These are phyloP conservation scores for Xestia sexstrigata DNA, from an alignment of 2,888 invertebrate genomes.

Conservation along the genomic window DNA sequence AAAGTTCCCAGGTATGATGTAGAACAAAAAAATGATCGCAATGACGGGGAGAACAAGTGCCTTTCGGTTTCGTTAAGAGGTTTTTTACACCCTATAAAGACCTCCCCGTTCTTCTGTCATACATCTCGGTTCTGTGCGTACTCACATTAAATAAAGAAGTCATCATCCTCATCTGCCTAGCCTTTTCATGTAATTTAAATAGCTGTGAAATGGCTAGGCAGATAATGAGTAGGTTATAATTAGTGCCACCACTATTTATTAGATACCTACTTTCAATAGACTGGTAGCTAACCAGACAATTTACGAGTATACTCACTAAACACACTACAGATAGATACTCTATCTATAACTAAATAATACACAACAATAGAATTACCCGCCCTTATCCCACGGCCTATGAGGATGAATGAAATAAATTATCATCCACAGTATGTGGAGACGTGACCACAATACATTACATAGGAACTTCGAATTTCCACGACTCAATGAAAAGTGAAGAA, in stretches of 20 bases:
- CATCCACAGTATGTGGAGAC: conserved; percentile 53
- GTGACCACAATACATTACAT: conserved; percentile 51
- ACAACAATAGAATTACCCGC: conserved; percentile 40
- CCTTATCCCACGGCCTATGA: conserved; percentile 33
- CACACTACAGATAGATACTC: neutral
- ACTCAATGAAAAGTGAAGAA: conserved; percentile 29
- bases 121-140: too few species aligned
- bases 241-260: neutral
- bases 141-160: too few species aligned
- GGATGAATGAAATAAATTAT: conserved; percentile 57
- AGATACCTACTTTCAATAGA: neutral
- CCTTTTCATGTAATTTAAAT: too few species aligned
- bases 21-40: too few species aligned
- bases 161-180: too few species aligned
- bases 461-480: conserved; percentile 30
- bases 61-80: too few species aligned
- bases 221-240: too few species aligned
- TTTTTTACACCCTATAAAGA: too few species aligned
- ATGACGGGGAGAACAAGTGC: too few species aligned
- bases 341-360: conserved; percentile 26
- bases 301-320: neutral
- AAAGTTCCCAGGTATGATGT: too few species aligned
- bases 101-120: too few species aligned
- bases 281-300: conserved; percentile 5
- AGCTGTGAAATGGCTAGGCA: too few species aligned